Evolutionary conservation across 2,888 invertebrate genomes (phyloP).

Genomic region (Acleris literana): DNA sequence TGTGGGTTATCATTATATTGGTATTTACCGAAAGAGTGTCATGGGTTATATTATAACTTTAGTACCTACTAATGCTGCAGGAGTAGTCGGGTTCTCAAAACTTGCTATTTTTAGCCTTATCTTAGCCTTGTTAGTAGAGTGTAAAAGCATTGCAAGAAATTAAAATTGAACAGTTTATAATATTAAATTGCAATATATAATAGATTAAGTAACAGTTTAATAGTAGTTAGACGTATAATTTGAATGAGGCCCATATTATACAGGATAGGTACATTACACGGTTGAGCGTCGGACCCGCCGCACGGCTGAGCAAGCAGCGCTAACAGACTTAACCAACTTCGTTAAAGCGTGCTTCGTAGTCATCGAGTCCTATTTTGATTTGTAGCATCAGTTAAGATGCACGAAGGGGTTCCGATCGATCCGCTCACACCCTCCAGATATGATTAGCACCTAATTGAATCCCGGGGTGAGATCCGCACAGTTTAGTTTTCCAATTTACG

Average conservation of each 20-base stretch:
- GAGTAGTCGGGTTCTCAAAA: too few relatives aligned
- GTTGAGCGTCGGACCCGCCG: conserved; percentile 27
- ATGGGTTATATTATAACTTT: too few relatives aligned
- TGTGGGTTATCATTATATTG: too few relatives aligned
- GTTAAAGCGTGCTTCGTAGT: conserved; percentile 32
- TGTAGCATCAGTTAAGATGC: conserved; percentile 51
- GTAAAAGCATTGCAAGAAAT: too few relatives aligned
- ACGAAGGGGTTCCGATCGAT: conserved; percentile 73
- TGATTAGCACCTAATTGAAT: conserved; percentile 83
- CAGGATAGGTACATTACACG: conserved; percentile 31
- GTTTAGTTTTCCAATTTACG: conserved; percentile 84
- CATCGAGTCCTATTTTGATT: conserved; percentile 36
- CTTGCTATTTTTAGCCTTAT: too few relatives aligned
- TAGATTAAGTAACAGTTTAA: conserved; percentile 2
- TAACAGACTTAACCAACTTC: conserved; percentile 37
- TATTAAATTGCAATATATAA: background rate
- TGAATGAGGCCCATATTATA: conserved; percentile 24
- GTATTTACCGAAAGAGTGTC: too few relatives aligned
- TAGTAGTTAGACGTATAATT: conserved; percentile 16
- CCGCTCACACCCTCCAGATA: conserved; percentile 80
- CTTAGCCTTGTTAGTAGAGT: too few relatives aligned
- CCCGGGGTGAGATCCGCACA: conserved; percentile 78
- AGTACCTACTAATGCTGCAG: too few relatives aligned
- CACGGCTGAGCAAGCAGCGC: conserved; percentile 32
- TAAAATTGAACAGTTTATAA: too few relatives aligned